These are phyloP conservation scores for Alces alces DNA, from an alignment of 2,113 vertebrate species.

Conservation along the genomic window DNA sequence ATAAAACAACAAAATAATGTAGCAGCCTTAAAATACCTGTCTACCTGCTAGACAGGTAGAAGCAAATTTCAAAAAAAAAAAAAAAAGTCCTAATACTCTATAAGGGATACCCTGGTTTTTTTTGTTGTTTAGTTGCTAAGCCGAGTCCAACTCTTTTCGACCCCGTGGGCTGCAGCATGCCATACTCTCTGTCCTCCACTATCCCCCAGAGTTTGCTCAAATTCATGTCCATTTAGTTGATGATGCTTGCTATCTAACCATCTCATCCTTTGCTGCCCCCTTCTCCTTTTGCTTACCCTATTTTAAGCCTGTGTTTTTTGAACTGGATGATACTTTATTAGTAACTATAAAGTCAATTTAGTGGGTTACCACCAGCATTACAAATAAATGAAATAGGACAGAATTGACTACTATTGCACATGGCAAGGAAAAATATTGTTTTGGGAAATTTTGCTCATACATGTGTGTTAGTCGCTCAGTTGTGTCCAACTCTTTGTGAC, in stretches of 20 bases:
- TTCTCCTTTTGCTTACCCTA: neutral
- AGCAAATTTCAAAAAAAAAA: neutral
- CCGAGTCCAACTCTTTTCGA: neutral
- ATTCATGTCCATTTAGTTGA: neutral
- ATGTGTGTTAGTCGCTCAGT: neutral
- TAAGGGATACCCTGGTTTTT: neutral
- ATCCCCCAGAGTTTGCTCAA: neutral
- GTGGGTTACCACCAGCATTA: neutral
- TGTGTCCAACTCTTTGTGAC: neutral
- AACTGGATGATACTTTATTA: conserved; percentile 13
- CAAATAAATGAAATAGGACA: conserved; percentile 6
- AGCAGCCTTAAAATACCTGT: neutral
- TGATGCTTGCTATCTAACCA: neutral
- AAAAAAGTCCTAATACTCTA: neutral
- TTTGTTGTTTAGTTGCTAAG: neutral
- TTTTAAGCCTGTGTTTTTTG: conserved; percentile 16
- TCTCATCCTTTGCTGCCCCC: neutral
- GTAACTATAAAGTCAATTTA: conserved; percentile 31
- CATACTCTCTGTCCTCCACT: neutral
- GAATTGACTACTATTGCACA: neutral
- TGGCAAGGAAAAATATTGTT: conserved; percentile 32
- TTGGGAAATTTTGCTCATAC: conserved; percentile 14
- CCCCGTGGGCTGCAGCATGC: neutral
- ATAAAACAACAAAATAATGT: neutral
- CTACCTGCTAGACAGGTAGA: neutral